Evolutionary conservation across 2,797 vertebrate genomes (phyloP), one percentile per base, ranked within the genome.

Genomic region (Jordanella pulchra): DNA sequence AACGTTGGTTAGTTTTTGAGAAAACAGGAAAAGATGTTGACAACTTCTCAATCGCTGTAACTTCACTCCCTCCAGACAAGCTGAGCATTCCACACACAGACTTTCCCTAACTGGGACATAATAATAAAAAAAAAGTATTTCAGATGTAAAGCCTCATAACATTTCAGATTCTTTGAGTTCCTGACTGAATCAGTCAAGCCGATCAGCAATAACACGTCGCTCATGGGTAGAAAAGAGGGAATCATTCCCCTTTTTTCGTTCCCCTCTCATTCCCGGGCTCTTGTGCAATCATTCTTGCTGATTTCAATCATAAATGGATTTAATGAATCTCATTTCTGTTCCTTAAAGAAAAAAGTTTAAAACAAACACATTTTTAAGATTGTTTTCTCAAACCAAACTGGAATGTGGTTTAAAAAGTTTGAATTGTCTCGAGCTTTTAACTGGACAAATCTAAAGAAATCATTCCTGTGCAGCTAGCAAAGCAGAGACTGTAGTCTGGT

Each of bases 171-270:
- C 63, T 84, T 78, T 76, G 42, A 77, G 83, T 90, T 90, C 50
- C 69, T 81, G 91, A 89, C 86, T 88, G 88, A 90, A 92, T 88
- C 82, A 84, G 87, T 91, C 94, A 55, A 87, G 91, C 84, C 85
- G 97, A 94, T 96, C 94, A 96, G 97, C 97, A 98, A 97, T 98
- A 98, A 97, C 94, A 92, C 90, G 89, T 94, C 81, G 54, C 80
- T 86, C 86, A 79, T 67, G 79, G 72, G 76, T 80, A 89, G 87
- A 77, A 73, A 76, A 83, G 94, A 90, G 91, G 91, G 92, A 86
- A 92, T 82, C 60, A 14, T 78, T 81, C 71, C 61, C 75, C 77
- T 69, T 76, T 73, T 67, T 93, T 90, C 65, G 92, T 92, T 94
- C 92, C 91, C 89, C 93, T 77, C 76, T 89, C 94, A 90, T 95